phyloP scores from a whole-genome alignment of 1,140 invertebrate species.

The Panagrolaimus sp. region DNA sequence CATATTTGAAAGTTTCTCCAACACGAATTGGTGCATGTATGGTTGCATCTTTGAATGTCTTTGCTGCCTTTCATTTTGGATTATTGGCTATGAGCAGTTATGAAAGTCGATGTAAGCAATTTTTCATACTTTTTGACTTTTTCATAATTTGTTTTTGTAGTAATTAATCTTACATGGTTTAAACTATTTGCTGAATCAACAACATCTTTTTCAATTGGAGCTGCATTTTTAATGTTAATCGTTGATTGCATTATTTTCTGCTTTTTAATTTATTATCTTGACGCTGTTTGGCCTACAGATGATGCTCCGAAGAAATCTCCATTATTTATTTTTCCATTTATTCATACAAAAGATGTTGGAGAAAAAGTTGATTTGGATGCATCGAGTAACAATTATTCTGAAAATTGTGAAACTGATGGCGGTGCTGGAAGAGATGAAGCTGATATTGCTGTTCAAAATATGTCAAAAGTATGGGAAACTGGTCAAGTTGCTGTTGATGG shows the following conservation, averaged over 20 bases:
- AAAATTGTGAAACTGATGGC: slow-evolving; percentile 34
- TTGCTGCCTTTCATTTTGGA: slow-evolving; percentile 41
- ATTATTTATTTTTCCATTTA: slow-evolving; percentile 35
- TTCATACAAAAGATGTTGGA: slow-evolving; percentile 16
- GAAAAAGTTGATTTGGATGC: slow-evolving; percentile 28
- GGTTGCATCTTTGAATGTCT: slow-evolving; percentile 34
- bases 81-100: slow-evolving; percentile 24
- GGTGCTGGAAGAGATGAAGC: slow-evolving; percentile 35
- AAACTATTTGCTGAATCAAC: slow-evolving; percentile 32
- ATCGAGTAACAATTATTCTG: background rate
- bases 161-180: slow-evolving; percentile 33
- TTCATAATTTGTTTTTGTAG: slow-evolving; percentile 24
- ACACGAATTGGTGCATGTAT: slow-evolving; percentile 32
- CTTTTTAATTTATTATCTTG: slow-evolving; percentile 41
- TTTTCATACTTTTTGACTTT: background rate
- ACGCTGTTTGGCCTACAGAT: slow-evolving; percentile 44
- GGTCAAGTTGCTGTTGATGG: slow-evolving; percentile 42
- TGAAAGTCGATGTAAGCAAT: slow-evolving; percentile 34
- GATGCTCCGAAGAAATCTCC: slow-evolving; percentile 31
- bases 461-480: slow-evolving; percentile 42
- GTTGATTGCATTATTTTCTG: slow-evolving; percentile 32
- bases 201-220: slow-evolving; percentile 33
- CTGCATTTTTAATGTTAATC: slow-evolving; percentile 40
- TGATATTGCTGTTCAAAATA: slow-evolving; percentile 40
- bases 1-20: slow-evolving; percentile 26